phyloP scores from a whole-genome alignment of 92 coral and sea anemone species.

The Phymanthus crucifer region DNA sequence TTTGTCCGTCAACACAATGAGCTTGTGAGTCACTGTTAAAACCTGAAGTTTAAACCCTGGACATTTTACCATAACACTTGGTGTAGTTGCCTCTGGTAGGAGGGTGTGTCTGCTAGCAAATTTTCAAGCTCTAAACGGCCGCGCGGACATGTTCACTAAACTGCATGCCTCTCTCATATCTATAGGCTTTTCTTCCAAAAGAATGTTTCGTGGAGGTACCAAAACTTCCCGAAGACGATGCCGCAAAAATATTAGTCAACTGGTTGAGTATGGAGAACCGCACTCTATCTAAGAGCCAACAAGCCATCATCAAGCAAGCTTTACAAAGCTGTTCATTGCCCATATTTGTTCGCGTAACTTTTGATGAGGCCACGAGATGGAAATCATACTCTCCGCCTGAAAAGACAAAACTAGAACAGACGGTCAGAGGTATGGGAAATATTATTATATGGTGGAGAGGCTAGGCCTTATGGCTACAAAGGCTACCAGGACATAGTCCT shows the following conservation, averaged over 20 bases:
- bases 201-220: conserved; percentile 82
- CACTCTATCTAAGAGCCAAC: conserved; percentile 63
- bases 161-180: no score
- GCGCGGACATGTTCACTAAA: no score
- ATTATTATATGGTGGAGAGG: not conserved
- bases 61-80: no score
- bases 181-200: conserved; percentile 72
- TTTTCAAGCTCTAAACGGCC: no score
- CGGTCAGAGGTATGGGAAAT: conserved; percentile 62
- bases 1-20: no score
- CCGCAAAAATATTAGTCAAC: conserved; percentile 68
- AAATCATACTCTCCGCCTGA: conserved; percentile 79
- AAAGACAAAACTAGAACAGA: conserved; percentile 66
- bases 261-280: conserved; percentile 68
- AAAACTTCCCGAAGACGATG: conserved; percentile 67
- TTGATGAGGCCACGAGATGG: conserved; percentile 95
- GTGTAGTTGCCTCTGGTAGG: no score
- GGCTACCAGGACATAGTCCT: no score
- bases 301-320: conserved; percentile 47
- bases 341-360: conserved; percentile 85
- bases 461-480: no score
- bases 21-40: no score
- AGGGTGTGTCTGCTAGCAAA: no score
- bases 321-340: conserved; percentile 90
- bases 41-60: no score